Evolutionary conservation across 2,888 invertebrate species (phyloP).

Genomic region (Cataglyphis albicans): DNA sequence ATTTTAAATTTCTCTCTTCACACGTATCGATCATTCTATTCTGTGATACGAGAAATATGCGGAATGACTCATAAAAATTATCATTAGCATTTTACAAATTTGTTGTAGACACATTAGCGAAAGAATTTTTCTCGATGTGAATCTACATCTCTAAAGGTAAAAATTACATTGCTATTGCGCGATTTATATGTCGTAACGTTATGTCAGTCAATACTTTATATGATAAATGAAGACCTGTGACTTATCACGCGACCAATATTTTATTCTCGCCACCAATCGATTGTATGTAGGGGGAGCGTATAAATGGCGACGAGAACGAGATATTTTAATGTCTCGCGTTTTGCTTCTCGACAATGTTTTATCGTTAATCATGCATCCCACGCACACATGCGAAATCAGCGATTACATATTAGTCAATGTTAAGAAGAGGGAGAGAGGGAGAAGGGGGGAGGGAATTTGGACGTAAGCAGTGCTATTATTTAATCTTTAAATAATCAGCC

Average conservation of each 20-base stretch:
- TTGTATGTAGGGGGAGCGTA: constrained; percentile 9
- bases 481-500: constrained; percentile 38
- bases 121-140: background rate
- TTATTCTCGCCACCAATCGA: constrained; percentile 35
- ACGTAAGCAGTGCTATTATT: background rate
- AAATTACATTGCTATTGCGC: constrained; percentile 1
- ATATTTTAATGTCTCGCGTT: constrained; percentile 19
- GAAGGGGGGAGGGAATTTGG: background rate
- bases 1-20: background rate
- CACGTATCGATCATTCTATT: background rate
- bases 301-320: constrained; percentile 23
- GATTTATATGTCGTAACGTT: constrained; percentile 31
- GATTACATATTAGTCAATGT: constrained; percentile 24
- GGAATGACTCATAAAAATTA: background rate
- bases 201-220: background rate
- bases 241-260: constrained; percentile 41
- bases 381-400: background rate
- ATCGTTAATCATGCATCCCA: constrained; percentile 4
- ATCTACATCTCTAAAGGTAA: background rate
- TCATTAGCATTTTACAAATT: background rate
- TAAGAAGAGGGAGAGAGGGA: background rate
- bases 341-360: background rate
- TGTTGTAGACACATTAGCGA: background rate
- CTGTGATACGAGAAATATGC: background rate
- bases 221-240: constrained; percentile 39